Evolutionary conservation across 2,113 vertebrate genomes (phyloP).

Genomic region (Heterotis niloticus): DNA sequence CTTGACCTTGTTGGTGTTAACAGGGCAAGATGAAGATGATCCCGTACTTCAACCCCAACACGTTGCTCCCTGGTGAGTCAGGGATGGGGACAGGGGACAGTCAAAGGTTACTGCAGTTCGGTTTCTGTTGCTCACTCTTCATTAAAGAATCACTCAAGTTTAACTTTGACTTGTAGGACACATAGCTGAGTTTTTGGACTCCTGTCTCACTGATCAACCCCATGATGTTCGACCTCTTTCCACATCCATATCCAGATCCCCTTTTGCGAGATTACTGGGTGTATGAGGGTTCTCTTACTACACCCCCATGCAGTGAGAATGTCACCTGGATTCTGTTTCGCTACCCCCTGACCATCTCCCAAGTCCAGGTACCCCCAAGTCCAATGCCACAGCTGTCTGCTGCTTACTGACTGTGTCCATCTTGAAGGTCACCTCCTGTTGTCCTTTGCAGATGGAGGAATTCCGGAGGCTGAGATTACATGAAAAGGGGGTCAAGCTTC

Average conservation of each 20-base stretch:
- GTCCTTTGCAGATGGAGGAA: constrained; percentile 80
- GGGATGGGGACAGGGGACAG: neutral
- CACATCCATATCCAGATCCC: constrained; percentile 69
- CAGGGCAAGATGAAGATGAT: constrained; percentile 94
- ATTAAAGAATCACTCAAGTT: neutral
- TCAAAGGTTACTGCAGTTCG: neutral
- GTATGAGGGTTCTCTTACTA: constrained; percentile 94
- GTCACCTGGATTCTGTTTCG: constrained; percentile 96
- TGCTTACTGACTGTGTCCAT: constrained; percentile 61
- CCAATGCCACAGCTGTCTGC: constrained; percentile 72
- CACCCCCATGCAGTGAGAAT: constrained; percentile 90
- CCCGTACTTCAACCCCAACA: constrained; percentile 95
- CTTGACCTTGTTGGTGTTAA: constrained; percentile 13
- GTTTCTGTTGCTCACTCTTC: neutral
- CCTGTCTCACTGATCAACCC: neutral
- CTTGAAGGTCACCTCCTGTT: neutral
- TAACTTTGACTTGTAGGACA: neutral
- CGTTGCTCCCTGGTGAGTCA: constrained; percentile 86
- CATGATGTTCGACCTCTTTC: neutral
- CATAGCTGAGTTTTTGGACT: neutral
- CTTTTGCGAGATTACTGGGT: constrained; percentile 96
- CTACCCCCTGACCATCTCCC: constrained; percentile 94
- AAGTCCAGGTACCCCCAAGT: constrained; percentile 79
- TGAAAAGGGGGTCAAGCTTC: constrained; percentile 85
- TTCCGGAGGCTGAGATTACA: constrained; percentile 90